Percentiles rank a stretch among this genome's conserved stretches.
Evolutionary conservation across 2,113 vertebrate genomes (phyloP).

Genomic region (Salminus brasiliensis): DNA sequence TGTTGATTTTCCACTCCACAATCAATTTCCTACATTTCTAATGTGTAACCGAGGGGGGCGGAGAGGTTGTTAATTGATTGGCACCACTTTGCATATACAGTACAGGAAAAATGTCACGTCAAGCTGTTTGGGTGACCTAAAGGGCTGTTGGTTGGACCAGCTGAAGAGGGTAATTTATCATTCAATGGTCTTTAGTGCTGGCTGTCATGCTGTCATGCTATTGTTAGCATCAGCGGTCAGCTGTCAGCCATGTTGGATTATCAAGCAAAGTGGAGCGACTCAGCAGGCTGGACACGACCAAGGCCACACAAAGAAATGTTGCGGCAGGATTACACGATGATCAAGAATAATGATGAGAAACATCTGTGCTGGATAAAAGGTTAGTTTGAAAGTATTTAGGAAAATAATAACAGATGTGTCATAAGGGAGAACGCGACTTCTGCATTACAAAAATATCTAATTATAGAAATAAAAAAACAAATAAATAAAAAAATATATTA

Average conservation of each 20-base stretch:
- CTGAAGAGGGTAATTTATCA: constrained; percentile 59
- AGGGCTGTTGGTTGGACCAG: constrained; percentile 40
- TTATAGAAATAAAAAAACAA: no score
- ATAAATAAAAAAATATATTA: no score
- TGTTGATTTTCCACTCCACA: constrained; percentile 50
- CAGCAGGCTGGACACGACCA: constrained; percentile 44
- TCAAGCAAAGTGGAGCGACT: constrained; percentile 44
- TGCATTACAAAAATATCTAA: no score
- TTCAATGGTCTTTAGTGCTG: constrained; percentile 47
- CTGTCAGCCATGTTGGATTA: constrained; percentile 53
- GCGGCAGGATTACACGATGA: constrained; percentile 31
- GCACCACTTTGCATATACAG: constrained; percentile 59
- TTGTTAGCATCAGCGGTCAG: constrained; percentile 57
- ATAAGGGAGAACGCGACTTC: no score
- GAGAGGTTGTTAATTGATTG: constrained; percentile 53
- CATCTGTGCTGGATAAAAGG: constrained; percentile 2
- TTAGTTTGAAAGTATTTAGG: background rate
- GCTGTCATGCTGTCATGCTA: constrained; percentile 46
- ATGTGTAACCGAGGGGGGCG: constrained; percentile 36
- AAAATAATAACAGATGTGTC: background rate
- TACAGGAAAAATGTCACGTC: constrained; percentile 57
- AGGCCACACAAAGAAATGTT: constrained; percentile 43
- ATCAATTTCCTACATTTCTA: constrained; percentile 53
- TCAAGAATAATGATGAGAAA: constrained; percentile 27
- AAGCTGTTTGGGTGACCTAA: constrained; percentile 53